Percentiles rank a stretch among this genome's conserved stretches.
Conservation (phyloP, 2,113 vertebrate genomes). For the Otus sunia region DNA sequence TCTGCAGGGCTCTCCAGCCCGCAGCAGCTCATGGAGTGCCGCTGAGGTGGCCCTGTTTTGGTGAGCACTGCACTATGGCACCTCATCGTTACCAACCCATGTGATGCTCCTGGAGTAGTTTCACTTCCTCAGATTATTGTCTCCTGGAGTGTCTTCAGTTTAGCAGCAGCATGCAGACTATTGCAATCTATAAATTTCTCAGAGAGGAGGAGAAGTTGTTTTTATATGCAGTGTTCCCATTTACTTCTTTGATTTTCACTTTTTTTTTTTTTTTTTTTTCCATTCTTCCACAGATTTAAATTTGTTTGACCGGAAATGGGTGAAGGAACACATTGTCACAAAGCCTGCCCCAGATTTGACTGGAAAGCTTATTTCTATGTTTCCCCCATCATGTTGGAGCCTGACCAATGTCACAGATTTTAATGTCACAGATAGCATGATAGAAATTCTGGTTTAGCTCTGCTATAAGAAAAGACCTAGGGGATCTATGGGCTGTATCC, state of each 20-base stretch:
- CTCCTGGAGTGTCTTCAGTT: neutral
- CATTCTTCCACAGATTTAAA: neutral
- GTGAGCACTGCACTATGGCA: neutral
- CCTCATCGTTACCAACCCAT: neutral
- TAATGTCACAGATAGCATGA: neutral
- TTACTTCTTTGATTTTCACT: neutral
- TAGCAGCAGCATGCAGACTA: neutral
- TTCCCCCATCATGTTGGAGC: neutral
- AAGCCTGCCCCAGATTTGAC: neutral
- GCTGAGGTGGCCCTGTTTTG: neutral
- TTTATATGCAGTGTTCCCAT: neutral
- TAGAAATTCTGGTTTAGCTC: neutral
- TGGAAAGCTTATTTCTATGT: neutral
- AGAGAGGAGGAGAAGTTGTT: neutral
- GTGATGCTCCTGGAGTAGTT: neutral
- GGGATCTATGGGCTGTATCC: neutral
- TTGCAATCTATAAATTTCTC: neutral
- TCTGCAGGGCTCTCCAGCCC: neutral
- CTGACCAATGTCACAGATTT: neutral
- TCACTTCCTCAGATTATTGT: neutral
- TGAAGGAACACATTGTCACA: neutral
- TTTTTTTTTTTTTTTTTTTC: neutral
- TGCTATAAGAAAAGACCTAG: neutral
- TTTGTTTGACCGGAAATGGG: neutral
- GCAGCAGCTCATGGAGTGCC: accelerated